Conservation (phyloP, 2,797 vertebrate genomes). For the Garrulus glandarius region DNA sequence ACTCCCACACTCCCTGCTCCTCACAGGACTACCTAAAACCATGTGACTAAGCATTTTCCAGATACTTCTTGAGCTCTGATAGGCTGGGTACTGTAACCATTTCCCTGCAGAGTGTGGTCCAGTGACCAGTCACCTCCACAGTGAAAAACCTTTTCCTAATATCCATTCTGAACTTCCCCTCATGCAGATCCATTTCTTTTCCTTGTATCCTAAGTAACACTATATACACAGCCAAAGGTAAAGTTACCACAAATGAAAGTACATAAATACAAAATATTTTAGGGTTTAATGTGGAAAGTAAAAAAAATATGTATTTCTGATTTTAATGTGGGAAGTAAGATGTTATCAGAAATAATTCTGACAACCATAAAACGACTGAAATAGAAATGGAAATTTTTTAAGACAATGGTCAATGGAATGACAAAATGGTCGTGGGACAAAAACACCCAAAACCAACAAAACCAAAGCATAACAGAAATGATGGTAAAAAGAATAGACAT, state of each 20-base stretch:
- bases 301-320: background rate
- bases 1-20: background rate
- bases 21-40: background rate
- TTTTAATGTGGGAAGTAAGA: background rate
- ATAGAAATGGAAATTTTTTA: background rate
- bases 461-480: background rate
- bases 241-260: background rate
- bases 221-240: background rate
- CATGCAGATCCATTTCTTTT: background rate
- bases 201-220: background rate
- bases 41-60: background rate
- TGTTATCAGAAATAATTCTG: background rate
- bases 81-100: background rate
- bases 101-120: background rate
- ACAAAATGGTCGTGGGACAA: background rate
- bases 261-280: background rate
- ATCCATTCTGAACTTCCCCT: background rate
- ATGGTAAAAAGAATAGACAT: background rate
- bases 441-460: background rate
- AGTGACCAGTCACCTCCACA: background rate
- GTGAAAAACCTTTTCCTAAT: background rate
- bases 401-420: background rate
- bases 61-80: background rate
- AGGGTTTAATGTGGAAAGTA: background rate
- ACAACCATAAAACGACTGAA: background rate